phyloP scores from a whole-genome alignment of 2,113 vertebrate species.

The Nothobranchius kuhntae region DNA sequence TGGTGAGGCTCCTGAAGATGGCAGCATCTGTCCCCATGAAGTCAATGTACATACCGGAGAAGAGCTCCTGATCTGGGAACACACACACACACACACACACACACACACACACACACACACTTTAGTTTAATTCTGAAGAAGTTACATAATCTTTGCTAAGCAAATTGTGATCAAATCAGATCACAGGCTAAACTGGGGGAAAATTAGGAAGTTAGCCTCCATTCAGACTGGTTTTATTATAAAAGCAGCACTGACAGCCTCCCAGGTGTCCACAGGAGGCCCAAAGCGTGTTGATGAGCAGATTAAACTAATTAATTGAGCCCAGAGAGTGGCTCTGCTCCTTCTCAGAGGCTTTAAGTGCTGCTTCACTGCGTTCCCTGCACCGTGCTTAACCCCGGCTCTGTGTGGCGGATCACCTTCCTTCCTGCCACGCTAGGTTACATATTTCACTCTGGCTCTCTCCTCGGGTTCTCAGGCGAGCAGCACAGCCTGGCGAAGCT shows the following conservation, averaged over 20 bases:
- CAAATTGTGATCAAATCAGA: not conserved
- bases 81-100: conserved; percentile 1
- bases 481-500: conserved; percentile 26
- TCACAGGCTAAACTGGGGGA: not conserved
- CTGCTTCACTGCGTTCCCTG: conserved; percentile 19
- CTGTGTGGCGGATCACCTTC: conserved; percentile 1
- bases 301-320: too few relatives aligned
- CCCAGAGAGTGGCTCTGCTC: conserved; percentile 1
- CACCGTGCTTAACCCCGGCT: conserved; percentile 13
- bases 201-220: not conserved
- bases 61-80: conserved; percentile 91
- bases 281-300: conserved; percentile 7
- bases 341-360: conserved; percentile 2
- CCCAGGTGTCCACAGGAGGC: conserved; percentile 11
- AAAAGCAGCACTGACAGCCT: conserved; percentile 42
- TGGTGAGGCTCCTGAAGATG: conserved; percentile 96
- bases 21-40: conserved; percentile 98
- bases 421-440: not conserved
- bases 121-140: too few relatives aligned
- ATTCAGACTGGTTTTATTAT: conserved; percentile 37
- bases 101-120: too few relatives aligned
- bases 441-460: not conserved
- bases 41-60: conserved; percentile 98
- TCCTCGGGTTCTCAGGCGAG: not conserved
- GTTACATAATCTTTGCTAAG: too few relatives aligned